phyloP scores from a whole-genome alignment of 2,113 vertebrate species.

The Scortum barcoo region DNA sequence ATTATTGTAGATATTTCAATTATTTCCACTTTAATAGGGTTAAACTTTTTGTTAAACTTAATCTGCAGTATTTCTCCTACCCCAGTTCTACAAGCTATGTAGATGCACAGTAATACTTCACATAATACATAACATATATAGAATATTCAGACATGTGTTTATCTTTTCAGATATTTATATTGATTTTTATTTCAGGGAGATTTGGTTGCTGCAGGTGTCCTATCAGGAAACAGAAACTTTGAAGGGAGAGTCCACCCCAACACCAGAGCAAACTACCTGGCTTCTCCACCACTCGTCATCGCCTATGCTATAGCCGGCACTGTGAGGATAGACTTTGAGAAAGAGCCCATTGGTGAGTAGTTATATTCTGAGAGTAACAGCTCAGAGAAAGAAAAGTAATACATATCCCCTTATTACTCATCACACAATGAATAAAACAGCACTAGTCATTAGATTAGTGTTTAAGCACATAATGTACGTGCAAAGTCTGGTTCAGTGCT shows the following conservation, averaged over 20 bases:
- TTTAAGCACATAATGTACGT: neutral
- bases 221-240: conserved; percentile 98
- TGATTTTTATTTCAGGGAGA: conserved; percentile 86
- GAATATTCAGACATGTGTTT: neutral
- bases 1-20: neutral
- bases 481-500: neutral
- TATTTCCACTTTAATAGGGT: too few species aligned
- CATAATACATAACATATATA: neutral
- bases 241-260: conserved; percentile 98
- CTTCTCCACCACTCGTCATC: conserved; percentile 94
- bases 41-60: too few species aligned
- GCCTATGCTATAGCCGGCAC: conserved; percentile 97
- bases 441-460: neutral
- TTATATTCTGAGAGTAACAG: neutral
- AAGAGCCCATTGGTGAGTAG: conserved; percentile 91
- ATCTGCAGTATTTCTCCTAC: neutral
- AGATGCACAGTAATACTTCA: neutral
- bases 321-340: conserved; percentile 92
- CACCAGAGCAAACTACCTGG: conserved; percentile 96
- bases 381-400: too few species aligned
- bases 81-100: neutral
- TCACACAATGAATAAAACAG: neutral
- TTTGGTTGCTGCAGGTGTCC: conserved; percentile 91
- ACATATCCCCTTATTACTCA: neutral
- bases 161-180: neutral